A percentile compares a stretch with the other conserved stretches of the same genome.
Evolutionary conservation across 64 coral and sea anemone genomes (phyloP).

Genomic region (Porites australiensis): DNA sequence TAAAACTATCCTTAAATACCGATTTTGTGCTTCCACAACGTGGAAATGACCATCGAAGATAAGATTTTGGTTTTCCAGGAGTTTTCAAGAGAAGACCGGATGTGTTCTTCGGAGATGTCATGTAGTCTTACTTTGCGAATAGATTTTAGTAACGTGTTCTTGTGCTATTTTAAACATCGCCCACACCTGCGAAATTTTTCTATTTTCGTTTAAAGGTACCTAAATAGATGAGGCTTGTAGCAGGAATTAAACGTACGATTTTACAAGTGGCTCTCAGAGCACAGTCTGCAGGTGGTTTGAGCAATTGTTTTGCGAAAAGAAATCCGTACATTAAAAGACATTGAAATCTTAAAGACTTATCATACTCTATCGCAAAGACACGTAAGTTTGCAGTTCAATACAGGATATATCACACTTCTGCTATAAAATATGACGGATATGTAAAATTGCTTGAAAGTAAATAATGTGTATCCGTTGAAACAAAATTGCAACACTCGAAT

Average conservation of each 20-base stretch:
- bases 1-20: too few relatives aligned
- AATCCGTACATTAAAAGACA: constrained; percentile 6
- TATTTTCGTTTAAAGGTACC: background rate
- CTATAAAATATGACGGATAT: background rate
- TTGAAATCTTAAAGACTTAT: constrained; percentile 10
- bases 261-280: background rate
- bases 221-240: background rate
- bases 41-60: too few relatives aligned
- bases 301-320: background rate
- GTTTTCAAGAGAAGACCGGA: too few relatives aligned
- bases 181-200: background rate
- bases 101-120: background rate
- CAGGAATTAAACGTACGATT: background rate
- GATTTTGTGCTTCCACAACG: too few relatives aligned
- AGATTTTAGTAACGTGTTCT: background rate
- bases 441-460: background rate
- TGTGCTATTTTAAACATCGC: background rate
- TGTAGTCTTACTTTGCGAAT: background rate
- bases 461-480: too few relatives aligned
- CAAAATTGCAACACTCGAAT: background rate
- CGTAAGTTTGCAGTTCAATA: background rate
- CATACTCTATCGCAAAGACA: background rate
- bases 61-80: too few relatives aligned
- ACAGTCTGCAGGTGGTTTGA: background rate
- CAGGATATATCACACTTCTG: background rate